These are phyloP conservation scores for Rhyzopertha dominica DNA, from an alignment of 1,140 invertebrate species.

Conservation along the genomic window DNA sequence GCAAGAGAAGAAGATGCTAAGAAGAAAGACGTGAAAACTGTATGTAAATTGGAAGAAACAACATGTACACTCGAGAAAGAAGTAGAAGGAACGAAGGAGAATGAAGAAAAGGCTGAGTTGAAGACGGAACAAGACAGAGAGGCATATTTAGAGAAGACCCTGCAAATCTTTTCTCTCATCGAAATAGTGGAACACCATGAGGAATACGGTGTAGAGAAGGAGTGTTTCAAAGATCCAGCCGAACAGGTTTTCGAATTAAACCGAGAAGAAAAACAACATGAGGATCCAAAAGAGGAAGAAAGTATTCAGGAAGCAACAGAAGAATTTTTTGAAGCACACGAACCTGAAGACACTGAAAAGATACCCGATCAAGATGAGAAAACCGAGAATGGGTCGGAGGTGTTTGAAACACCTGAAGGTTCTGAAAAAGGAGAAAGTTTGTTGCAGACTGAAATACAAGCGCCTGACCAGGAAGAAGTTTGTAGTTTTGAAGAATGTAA, in stretches of 20 bases:
- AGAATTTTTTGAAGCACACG: too few relatives aligned
- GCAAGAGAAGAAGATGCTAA: not conserved
- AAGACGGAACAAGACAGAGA: not conserved
- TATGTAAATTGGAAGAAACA: slow-evolving; percentile 1
- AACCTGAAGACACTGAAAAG: slow-evolving; percentile 6
- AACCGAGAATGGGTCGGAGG: not conserved
- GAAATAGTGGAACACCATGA: too few relatives aligned
- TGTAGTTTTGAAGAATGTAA: not conserved
- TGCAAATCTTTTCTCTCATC: not conserved
- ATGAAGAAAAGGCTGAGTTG: not conserved
- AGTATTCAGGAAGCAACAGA: too few relatives aligned
- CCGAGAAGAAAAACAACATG: too few relatives aligned
- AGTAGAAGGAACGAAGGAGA: not conserved
- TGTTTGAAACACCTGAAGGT: not conserved
- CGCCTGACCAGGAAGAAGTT: not conserved
- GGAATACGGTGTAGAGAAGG: too few relatives aligned
- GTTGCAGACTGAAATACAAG: not conserved
- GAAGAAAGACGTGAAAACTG: slow-evolving; percentile 3
- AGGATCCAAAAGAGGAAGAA: too few relatives aligned
- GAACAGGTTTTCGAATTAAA: too few relatives aligned
- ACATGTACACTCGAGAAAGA: not conserved
- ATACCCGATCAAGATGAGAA: slow-evolving; percentile 3
- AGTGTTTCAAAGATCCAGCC: too few relatives aligned
- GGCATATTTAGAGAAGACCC: not conserved
- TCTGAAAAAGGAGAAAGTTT: slow-evolving; percentile 5